Base-by-base conservation (phyloP, 2,888 invertebrate genomes). In the Erynnis tages region DNA sequence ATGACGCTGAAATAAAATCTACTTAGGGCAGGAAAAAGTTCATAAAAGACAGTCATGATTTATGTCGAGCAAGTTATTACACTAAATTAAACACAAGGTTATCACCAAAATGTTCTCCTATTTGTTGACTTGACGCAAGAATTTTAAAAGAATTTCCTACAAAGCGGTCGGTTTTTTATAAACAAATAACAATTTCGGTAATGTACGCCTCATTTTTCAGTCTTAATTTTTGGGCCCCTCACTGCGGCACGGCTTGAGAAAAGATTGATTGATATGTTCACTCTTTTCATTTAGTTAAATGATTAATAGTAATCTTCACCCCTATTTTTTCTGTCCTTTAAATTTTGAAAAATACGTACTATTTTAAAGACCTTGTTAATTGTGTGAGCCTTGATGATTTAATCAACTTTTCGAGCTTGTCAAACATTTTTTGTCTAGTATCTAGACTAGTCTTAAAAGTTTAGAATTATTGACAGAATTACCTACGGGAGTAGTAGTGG, bases 221-320 rank as follows among this genome's bases (percentile, higher is more conserved):
- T 71, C 79, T 82, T 86, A 82, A 83, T 82, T 82, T 79, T 70
- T 68, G 69, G 53, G 58, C 61, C 68, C 67, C 71, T 61, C 61
- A 35, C 46, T 50, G 30, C 63, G 67, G 68, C 71, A 67, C 66
- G 64, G 55, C 68, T 64, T 71, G 73, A 82, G 76, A 85, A 84
- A 81, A 85, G 83, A 85, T 85, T 83, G 84, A 85, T 84, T 83
- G 84, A 85, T 84, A 83, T 78, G 80, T 83, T 73, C 69, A 71
- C 69, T 72, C 73, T 76, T 83, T 84, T 82, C 79, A 84, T 85
- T 83, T 77, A 71, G 63, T 80, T 74, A 69, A 76, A 81, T 83
- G 78, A 84, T 84, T 78, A 78, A 83, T 82, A 60, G 54, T 56
- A 68, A 62, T 63, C 62, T 56, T 52, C 69, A 66, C 74, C 76